Conservation (phyloP, 2,797 vertebrate species). For the Cossypha heuglini region DNA sequence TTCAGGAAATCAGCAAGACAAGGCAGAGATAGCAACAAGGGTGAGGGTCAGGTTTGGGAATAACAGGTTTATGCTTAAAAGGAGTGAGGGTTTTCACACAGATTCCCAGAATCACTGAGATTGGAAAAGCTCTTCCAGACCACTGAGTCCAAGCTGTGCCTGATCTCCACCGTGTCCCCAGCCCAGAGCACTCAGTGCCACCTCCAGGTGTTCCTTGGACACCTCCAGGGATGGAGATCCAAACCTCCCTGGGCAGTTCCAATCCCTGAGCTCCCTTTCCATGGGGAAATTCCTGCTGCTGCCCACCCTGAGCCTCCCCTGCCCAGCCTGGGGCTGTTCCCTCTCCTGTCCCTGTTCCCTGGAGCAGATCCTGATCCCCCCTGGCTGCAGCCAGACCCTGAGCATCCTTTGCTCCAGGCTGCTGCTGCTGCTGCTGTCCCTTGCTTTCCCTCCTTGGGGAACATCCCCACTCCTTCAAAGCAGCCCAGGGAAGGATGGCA, state of each 20-base stretch:
- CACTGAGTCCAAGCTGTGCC: fast-evolving
- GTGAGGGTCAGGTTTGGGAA: not conserved
- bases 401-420: too few relatives aligned
- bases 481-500: not conserved
- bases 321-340: not conserved
- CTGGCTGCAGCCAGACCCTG: too few relatives aligned
- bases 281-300: not conserved
- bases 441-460: not conserved
- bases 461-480: not conserved
- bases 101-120: not conserved
- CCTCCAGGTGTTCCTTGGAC: not conserved
- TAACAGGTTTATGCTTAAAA: not conserved
- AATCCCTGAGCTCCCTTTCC: not conserved
- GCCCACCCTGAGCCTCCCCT: not conserved
- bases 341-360: not conserved
- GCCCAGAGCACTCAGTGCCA: not conserved
- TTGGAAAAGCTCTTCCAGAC: not conserved
- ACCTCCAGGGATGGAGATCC: not conserved
- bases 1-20: not conserved
- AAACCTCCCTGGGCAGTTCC: not conserved
- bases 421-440: not conserved
- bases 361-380: too few relatives aligned
- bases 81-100: not conserved
- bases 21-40: not conserved
- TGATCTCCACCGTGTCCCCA: fast-evolving